A percentile compares a stretch with the other conserved stretches of the same genome.
Evolutionary conservation across 2,888 invertebrate genomes (phyloP).

Genomic region (Perizoma flavofasciatum): DNA sequence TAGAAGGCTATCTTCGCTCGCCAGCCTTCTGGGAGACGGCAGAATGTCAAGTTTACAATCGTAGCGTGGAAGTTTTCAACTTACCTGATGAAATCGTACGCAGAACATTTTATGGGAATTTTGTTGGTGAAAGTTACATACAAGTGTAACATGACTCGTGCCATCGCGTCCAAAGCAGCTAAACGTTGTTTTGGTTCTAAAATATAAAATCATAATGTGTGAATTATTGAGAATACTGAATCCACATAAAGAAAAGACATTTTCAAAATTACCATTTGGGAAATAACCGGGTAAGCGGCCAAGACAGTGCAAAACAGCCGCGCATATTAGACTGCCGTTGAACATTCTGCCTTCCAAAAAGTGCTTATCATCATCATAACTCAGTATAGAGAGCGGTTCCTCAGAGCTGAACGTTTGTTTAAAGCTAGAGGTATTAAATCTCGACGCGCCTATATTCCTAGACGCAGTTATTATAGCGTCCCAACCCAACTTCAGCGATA

Average conservation of each 20-base stretch:
- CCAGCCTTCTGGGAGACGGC: background rate
- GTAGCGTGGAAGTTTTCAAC: background rate
- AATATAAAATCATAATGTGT: background rate
- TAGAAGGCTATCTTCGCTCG: no score
- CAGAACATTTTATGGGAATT: conserved; percentile 11
- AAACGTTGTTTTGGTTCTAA: conserved; percentile 4
- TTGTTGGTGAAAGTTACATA: conserved; percentile 17
- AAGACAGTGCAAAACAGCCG: conserved; percentile 7
- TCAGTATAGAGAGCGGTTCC: conserved; percentile 21
- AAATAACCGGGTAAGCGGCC: conserved; percentile 16
- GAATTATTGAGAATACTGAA: no score
- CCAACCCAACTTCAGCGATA: conserved; percentile 28
- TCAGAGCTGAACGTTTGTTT: conserved; percentile 14
- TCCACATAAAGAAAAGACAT: background rate
- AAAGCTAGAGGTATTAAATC: conserved; percentile 11
- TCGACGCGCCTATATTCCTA: conserved; percentile 14
- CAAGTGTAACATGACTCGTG: conserved; percentile 25
- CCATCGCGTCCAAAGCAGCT: conserved; percentile 18
- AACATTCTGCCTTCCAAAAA: conserved; percentile 13
- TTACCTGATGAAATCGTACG: conserved; percentile 2
- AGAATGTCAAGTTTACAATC: background rate
- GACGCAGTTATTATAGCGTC: conserved; percentile 20
- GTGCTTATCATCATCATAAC: conserved; percentile 13
- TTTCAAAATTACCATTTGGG: conserved; percentile 20
- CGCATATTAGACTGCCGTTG: conserved; percentile 19